Evolutionary conservation across 2,888 invertebrate genomes (phyloP).

Genomic region (Cynaeus angustus): DNA sequence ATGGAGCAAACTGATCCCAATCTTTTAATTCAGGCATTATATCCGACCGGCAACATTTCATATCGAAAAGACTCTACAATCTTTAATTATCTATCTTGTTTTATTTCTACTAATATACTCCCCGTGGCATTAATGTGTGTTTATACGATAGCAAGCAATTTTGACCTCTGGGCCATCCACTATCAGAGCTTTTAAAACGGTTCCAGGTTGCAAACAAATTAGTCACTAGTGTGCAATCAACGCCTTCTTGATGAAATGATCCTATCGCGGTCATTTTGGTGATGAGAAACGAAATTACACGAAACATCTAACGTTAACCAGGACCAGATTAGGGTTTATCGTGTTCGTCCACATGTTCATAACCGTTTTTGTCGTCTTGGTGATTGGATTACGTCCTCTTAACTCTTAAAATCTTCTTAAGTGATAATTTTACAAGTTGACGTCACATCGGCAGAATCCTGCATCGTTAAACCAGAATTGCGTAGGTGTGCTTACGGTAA

Average conservation of each 20-base stretch:
- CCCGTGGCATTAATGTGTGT: conserved; percentile 19
- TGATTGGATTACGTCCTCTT: no score
- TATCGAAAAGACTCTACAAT: conserved; percentile 44
- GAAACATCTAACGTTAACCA: conserved; percentile 33
- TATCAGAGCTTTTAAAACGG: conserved; percentile 26
- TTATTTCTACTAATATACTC: conserved; percentile 42
- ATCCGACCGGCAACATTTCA: conserved; percentile 42
- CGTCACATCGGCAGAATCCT: conserved; percentile 12
- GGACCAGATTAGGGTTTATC: conserved; percentile 39
- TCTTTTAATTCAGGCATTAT: conserved; percentile 48
- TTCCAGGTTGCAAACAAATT: conserved; percentile 46
- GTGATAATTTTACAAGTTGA: no score
- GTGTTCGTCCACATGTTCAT: conserved; percentile 24
- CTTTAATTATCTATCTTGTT: conserved; percentile 45
- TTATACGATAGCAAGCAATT: conserved; percentile 21
- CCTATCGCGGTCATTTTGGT: conserved; percentile 50
- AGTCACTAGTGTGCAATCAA: conserved; percentile 51
- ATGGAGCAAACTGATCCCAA: conserved; percentile 44
- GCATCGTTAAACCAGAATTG: conserved; percentile 57
- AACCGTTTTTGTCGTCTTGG: not conserved
- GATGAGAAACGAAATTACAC: conserved; percentile 49
- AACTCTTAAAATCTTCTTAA: no score
- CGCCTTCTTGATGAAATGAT: conserved; percentile 51
- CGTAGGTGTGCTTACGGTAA: conserved; percentile 43
- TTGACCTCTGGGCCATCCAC: conserved; percentile 11